Conservation (phyloP, 2,888 invertebrate species). For the Pyralis farinalis region DNA sequence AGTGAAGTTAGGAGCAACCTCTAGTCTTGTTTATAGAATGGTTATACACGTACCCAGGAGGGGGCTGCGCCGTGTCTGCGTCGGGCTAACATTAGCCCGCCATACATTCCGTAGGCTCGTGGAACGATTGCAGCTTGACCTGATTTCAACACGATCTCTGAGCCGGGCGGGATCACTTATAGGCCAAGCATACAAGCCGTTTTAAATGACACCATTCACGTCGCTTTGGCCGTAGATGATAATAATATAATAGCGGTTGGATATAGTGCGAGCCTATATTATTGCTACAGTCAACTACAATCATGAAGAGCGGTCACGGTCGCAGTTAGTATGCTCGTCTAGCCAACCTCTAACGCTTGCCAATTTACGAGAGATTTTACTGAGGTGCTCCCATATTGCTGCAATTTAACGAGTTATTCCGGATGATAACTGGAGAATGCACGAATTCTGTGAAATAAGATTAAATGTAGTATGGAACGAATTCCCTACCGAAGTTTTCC, state of each 20-base stretch:
- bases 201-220: slow-evolving; percentile 1
- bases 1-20: too few relatives aligned
- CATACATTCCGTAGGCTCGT: slow-evolving; percentile 66
- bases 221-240: slow-evolving; percentile 1
- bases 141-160: slow-evolving; percentile 47
- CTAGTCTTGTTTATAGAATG: not conserved
- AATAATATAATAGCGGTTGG: not conserved
- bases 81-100: slow-evolving; percentile 64
- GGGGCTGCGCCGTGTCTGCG: slow-evolving; percentile 6
- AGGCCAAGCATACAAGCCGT: slow-evolving; percentile 10
- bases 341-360: slow-evolving; percentile 20
- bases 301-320: slow-evolving; percentile 28
- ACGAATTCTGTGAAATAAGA: too few relatives aligned
- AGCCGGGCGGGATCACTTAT: slow-evolving; percentile 31
- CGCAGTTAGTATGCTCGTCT: slow-evolving; percentile 22
- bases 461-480: too few relatives aligned
- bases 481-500: too few relatives aligned
- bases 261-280: not conserved
- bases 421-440: too few relatives aligned
- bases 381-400: too few relatives aligned
- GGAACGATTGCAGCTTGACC: slow-evolving; percentile 59
- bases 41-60: not conserved
- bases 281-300: not conserved
- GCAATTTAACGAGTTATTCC: too few relatives aligned
- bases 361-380: slow-evolving; percentile 8